phyloP scores from a whole-genome alignment of 2,113 vertebrate genomes.

The Nettapus auritus region DNA sequence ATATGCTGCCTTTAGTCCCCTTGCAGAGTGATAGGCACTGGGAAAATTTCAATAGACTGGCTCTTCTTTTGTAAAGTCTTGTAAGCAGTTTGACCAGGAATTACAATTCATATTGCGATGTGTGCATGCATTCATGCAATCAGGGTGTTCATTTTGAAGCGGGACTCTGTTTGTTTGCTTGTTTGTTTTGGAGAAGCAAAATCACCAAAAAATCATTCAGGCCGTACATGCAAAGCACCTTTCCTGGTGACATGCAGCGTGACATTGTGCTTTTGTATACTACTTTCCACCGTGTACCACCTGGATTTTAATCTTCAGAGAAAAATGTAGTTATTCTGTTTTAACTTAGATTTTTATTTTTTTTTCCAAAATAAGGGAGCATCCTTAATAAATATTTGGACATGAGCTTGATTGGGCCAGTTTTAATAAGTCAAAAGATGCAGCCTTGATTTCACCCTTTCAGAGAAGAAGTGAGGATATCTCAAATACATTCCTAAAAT shows the following conservation, averaged over 20 bases:
- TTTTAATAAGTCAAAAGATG: background rate
- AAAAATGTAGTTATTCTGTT: background rate
- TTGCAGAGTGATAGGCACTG: background rate
- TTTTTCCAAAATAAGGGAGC: background rate
- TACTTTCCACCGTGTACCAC: background rate
- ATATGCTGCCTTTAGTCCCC: background rate
- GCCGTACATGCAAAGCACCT: background rate
- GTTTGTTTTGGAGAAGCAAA: background rate
- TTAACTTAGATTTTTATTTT: background rate
- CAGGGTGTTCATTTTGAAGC: background rate
- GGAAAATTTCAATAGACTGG: background rate
- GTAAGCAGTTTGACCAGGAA: background rate
- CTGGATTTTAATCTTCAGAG: background rate
- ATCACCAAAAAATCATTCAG: background rate
- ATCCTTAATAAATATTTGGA: background rate
- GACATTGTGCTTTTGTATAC: background rate
- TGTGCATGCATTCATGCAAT: background rate
- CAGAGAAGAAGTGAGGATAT: background rate
- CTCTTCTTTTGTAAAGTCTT: background rate
- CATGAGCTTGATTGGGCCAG: background rate
- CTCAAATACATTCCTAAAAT: background rate
- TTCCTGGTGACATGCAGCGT: background rate
- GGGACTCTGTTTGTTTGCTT: background rate
- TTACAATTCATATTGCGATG: background rate
- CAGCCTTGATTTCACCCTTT: background rate